A percentile compares a stretch with the other conserved stretches of the same genome.
Conservation (phyloP, 2,797 vertebrate species). For the Poliocrania exsul region DNA sequence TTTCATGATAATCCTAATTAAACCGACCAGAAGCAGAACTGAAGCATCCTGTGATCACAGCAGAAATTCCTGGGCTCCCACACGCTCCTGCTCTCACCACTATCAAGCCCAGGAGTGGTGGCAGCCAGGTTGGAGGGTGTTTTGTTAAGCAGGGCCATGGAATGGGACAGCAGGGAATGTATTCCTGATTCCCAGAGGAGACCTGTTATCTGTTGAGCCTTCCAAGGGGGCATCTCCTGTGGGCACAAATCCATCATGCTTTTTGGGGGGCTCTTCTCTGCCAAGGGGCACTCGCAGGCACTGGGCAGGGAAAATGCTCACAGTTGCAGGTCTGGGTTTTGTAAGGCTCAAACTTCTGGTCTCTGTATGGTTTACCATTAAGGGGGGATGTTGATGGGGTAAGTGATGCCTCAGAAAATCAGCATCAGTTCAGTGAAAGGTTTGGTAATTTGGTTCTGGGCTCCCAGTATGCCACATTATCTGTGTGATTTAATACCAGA, state of each 20-base stretch:
- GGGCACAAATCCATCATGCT: fast-evolving
- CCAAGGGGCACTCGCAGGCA: neutral
- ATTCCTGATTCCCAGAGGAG: neutral
- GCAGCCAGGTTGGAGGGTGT: neutral
- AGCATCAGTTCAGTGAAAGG: fast-evolving
- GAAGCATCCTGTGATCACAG: neutral
- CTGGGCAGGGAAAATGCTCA: neutral
- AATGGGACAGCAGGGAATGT: neutral
- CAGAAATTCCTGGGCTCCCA: neutral
- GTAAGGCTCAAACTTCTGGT: neutral
- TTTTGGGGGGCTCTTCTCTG: neutral
- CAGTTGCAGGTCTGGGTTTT: neutral
- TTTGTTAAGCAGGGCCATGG: neutral
- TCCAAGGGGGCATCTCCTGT: neutral
- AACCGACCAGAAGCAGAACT: neutral
- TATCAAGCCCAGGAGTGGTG: neutral
- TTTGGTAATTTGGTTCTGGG: neutral
- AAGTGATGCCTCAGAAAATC: neutral
- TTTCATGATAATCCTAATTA: neutral
- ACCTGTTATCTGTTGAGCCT: neutral
- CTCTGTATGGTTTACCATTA: fast-evolving
- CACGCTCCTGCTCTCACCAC: fast-evolving
- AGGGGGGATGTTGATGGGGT: neutral
- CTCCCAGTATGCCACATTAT: neutral
- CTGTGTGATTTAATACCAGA: neutral